phyloP scores from a whole-genome alignment of 2,888 invertebrate species.

The Strigamia maritima region DNA sequence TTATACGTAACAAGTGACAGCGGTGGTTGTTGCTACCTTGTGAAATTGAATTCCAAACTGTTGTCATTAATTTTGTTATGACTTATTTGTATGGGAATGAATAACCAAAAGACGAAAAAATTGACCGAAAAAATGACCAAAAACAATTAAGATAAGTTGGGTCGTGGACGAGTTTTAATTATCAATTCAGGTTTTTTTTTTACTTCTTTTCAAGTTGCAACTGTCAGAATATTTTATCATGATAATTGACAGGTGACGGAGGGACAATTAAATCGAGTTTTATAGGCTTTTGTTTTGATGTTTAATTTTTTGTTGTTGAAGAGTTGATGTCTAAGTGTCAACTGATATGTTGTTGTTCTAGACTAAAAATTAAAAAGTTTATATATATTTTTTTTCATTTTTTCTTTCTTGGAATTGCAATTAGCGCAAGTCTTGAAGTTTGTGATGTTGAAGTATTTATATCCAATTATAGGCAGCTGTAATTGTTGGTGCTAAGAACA shows the following conservation, averaged over 20 bases:
- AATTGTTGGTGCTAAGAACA: conserved; percentile 4
- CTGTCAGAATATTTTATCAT: conserved; percentile 4
- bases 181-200: not conserved
- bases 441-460: not conserved
- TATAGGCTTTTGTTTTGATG: not conserved
- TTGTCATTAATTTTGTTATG: conserved; percentile 4
- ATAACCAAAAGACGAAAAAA: not conserved
- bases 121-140: not conserved
- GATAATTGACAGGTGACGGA: not conserved
- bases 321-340: not conserved
- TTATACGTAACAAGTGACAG: not conserved
- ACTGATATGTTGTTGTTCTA: not conserved
- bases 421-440: not conserved
- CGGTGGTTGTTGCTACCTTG: not conserved
- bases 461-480: not conserved
- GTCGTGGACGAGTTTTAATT: conserved; percentile 4
- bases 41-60: conserved; percentile 4
- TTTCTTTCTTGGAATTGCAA: not conserved
- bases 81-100: conserved; percentile 4
- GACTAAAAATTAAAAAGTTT: not conserved
- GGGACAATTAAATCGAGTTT: not conserved
- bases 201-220: not conserved
- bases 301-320: not conserved
- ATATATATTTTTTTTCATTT: not conserved
- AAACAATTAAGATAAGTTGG: not conserved